phyloP scores from a whole-genome alignment of 1,140 invertebrate genomes.

The Polyergus mexicanus region DNA sequence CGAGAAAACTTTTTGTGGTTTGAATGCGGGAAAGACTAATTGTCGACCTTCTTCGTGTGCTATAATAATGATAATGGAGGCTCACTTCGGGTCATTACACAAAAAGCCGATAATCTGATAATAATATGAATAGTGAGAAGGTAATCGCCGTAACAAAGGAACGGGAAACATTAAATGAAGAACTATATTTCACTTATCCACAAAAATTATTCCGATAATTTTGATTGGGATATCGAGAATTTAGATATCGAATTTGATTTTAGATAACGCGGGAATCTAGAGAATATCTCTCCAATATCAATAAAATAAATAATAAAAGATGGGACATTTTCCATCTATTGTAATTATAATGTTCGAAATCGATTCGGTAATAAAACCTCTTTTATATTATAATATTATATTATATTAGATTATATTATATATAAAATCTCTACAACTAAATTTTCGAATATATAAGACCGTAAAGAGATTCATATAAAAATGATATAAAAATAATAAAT shows the following conservation, averaged over 20 bases:
- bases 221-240: neutral
- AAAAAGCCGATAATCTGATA: conserved; percentile 39
- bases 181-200: conserved; percentile 6
- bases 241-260: no score
- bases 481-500: neutral
- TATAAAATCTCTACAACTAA: neutral
- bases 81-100: conserved; percentile 29
- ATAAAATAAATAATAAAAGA: neutral
- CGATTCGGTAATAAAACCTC: neutral
- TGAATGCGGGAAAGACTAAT: conserved; percentile 8
- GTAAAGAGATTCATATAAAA: conserved; percentile 4
- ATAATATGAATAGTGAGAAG: conserved; percentile 35
- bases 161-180: neutral
- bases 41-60: conserved; percentile 20
- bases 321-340: neutral
- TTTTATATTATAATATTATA: no score
- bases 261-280: neutral
- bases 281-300: neutral
- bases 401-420: no score
- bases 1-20: neutral
- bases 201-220: neutral
- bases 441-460: neutral
- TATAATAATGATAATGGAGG: conserved; percentile 5
- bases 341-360: conserved; percentile 26
- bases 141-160: neutral